phyloP scores from a whole-genome alignment of 2,888 invertebrate species.

The Zele albiditarsus region DNA sequence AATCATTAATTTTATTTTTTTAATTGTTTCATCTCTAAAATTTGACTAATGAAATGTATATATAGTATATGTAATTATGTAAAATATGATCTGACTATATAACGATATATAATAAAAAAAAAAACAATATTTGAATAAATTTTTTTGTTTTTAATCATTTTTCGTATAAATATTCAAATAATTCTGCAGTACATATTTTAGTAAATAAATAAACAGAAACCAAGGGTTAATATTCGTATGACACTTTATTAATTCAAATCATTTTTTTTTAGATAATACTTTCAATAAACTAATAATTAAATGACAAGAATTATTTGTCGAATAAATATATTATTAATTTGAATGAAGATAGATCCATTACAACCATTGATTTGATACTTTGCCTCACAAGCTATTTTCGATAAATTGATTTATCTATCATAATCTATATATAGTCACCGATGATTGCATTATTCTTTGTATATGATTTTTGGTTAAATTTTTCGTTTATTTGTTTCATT shows the following conservation, averaged over 20 bases:
- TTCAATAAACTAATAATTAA: neutral
- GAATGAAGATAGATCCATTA: too few relatives aligned
- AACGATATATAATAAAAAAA: neutral
- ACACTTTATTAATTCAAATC: neutral
- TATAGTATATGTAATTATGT: neutral
- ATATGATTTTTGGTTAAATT: neutral
- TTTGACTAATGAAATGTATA: neutral
- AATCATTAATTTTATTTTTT: neutral
- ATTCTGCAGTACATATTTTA: neutral
- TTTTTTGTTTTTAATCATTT: neutral
- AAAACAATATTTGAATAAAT: neutral
- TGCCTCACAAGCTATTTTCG: neutral
- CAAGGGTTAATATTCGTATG: neutral
- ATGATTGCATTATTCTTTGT: neutral
- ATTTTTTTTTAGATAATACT: neutral
- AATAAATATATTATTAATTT: neutral
- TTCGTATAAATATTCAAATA: neutral
- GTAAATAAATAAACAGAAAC: neutral
- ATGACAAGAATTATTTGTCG: neutral
- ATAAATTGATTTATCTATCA: neutral
- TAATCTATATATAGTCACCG: neutral
- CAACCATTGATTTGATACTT: neutral
- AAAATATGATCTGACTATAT: neutral
- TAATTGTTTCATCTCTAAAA: neutral
- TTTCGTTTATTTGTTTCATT: neutral